Conservation (phyloP, 2,888 invertebrate species). For the Nebria salina region DNA sequence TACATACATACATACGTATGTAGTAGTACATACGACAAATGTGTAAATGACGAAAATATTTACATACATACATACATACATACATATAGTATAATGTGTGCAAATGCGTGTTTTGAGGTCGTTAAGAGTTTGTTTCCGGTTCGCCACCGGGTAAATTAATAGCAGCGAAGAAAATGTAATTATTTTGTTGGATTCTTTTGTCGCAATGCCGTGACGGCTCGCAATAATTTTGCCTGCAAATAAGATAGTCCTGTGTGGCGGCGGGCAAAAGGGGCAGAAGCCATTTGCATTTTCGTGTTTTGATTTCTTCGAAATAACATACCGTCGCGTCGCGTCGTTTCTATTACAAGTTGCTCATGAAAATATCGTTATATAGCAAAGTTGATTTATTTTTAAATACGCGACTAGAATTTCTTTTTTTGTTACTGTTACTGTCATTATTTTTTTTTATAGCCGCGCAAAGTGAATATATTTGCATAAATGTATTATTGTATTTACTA, state of each 20-base stretch:
- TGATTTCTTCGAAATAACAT: neutral
- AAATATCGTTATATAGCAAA: neutral
- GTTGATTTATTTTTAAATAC: neutral
- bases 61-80: too few species aligned
- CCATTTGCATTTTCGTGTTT: neutral
- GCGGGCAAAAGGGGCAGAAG: conserved; percentile 23
- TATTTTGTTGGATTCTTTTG: conserved; percentile 42
- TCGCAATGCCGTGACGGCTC: conserved; percentile 33
- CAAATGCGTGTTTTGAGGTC: conserved; percentile 26
- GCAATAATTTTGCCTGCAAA: conserved; percentile 27
- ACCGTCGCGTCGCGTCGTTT: neutral
- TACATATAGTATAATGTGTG: neutral
- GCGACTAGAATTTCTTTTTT: neutral
- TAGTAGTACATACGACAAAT: neutral
- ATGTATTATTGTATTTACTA: neutral
- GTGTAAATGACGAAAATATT: too few species aligned
- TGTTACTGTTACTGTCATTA: neutral
- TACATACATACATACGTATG: too few species aligned
- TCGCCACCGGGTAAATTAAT: conserved; percentile 31
- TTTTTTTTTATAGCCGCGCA: neutral
- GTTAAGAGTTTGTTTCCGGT: conserved; percentile 31
- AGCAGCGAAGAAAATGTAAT: conserved; percentile 43
- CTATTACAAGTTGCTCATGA: neutral
- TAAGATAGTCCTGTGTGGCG: conserved; percentile 32
- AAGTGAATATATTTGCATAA: neutral